Evolutionary conservation across 2,888 invertebrate genomes (phyloP), one percentile per base, ranked within the genome.

Genomic region (Lycocerus yunnanus): DNA sequence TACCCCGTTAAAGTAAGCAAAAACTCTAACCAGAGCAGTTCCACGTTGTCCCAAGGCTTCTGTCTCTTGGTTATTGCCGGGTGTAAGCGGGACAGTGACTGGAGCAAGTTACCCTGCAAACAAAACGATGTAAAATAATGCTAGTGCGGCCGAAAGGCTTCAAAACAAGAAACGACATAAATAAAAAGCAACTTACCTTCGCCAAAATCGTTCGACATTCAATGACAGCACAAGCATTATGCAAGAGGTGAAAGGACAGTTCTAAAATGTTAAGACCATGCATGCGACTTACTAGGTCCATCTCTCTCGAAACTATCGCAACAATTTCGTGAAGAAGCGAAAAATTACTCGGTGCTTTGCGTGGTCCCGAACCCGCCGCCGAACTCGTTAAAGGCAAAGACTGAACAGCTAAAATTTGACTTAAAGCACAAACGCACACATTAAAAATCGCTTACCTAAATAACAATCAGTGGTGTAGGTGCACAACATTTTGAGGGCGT

Each of bases 381-480:
- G 87, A 84, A 63, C 89, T 89, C 1, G 90, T 90, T 65, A 89
- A 81, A 2, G 88, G 86, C 76, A 91, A 83, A 13, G 89, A 88
- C 68, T 88, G 88, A 68, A 88, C 87, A n/a, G 89, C 90, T 90
- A 78, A 72, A 83, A 78, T 67, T 43, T 66, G 43, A 69, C 43
- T 24, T 58, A 74, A 15, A 59, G 8, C 14, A 43, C 43, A 59
- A 68, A 27, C 15, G 15, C 14, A 58, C 16, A 68, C n/a, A 68
- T 10, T 63, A 1, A 65, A 27, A 21, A 67, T 16, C 8, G 20
- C 80, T 82, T 83, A 92, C 93, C 93, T 88, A 88, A 88, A 13
- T 88, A 83, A 81, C 92, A 92, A 76, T 90, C 88, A 71, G 91
- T 91, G 2, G 92, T 92, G 80, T 91, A 92, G 0, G 91, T 92